Base-by-base conservation (phyloP, 1,140 invertebrate species). In the Drosophila leontia region DNA sequence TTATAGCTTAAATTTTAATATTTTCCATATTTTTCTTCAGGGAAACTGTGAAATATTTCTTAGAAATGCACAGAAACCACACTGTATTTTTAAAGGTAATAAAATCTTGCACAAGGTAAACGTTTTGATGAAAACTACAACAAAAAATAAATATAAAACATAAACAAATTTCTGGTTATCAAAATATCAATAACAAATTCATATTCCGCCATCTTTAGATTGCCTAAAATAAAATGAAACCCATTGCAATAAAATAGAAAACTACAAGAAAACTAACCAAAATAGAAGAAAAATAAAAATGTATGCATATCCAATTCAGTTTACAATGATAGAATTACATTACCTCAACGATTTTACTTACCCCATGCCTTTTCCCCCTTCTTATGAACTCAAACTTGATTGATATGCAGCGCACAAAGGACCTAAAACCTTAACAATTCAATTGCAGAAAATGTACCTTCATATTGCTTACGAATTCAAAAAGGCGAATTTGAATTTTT, bases 401-500 rank as follows among this genome's bases (percentile, higher is more conserved):
- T 77, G 74, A 76, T 77, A 77, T 77, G 61, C 74, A 76, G 47
- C 55, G 15, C 72, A 77, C 50, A 67, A 76, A 76, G 61, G 61
- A 67, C 61, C 39, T 41, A 53, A 56, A 75, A 41, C 71, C 48
- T 15, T 48, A 75, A 75, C 48, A 63, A 75, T 75, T 50, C 57
- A 75, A 75, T 75, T 75, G 71, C 70, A 60, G 70, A 74, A 72
- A 74, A 32, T 74, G 45, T 75, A 75, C 58, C 70, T 63, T n/a
- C 35, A 39, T 71, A 59, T 71, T 59, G 51, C 70, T 60, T 60
- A 34, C 70, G 26, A 74, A 51, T 58, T 50, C 5, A 39, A 59
- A 71, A 71, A 51, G 55, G 8, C 34, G 11, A 75, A 77, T 77
- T 77, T 77, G 61, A 77, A 77, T 77, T 77, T 77, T 76, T 77